A percentile compares a stretch with the other conserved stretches of the same genome.
Evolutionary conservation across 2,888 invertebrate species (phyloP).

Genomic region (Leptinotarsa juncta): DNA sequence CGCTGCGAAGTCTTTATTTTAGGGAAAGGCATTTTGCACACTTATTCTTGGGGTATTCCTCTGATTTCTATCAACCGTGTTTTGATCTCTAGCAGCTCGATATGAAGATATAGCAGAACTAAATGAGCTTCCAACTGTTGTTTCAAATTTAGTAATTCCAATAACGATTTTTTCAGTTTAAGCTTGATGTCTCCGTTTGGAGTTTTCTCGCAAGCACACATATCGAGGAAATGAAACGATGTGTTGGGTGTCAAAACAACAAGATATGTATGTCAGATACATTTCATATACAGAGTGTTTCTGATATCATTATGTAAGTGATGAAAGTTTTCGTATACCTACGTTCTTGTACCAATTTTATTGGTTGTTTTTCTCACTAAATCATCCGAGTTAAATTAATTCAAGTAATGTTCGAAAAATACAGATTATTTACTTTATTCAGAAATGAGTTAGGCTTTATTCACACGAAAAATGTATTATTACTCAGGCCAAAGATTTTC

Average conservation of each 20-base stretch:
- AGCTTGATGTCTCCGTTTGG: slow-evolving; percentile 5
- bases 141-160: slow-evolving; percentile 3
- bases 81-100: background rate
- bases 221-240: background rate
- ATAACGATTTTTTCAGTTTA: background rate
- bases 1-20: background rate
- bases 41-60: background rate
- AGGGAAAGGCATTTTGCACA: background rate
- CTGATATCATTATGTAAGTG: background rate
- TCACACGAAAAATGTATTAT: no score
- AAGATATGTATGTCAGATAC: background rate
- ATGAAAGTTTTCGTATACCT: background rate
- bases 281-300: background rate
- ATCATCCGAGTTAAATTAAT: no score
- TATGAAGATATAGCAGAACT: background rate
- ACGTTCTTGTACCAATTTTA: no score
- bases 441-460: no score
- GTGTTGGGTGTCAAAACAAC: slow-evolving; percentile 1
- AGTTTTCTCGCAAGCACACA: background rate
- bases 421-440: no score
- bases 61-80: slow-evolving; percentile 10
- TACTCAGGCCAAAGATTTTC: no score
- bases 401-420: no score
- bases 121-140: background rate
- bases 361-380: no score